Conservation (phyloP, 2,888 invertebrate genomes). For the Xylota segnis region DNA sequence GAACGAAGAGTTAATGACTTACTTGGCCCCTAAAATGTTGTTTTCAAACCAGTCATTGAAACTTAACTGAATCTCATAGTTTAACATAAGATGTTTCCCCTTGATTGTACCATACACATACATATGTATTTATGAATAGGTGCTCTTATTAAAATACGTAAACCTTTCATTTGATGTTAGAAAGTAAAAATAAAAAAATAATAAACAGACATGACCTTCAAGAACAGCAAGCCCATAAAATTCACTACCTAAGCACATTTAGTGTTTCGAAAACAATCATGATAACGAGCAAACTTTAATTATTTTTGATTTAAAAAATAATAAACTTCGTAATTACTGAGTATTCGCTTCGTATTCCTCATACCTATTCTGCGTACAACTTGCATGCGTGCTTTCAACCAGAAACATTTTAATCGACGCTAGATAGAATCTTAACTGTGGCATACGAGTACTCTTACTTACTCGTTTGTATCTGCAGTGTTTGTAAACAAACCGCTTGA, state of each 20-base stretch:
- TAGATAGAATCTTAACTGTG: conserved; percentile 14
- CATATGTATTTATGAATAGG: neutral
- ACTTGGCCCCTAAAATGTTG: conserved; percentile 12
- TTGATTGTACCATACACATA: neutral
- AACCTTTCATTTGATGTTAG: neutral
- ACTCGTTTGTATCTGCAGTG: conserved; percentile 6
- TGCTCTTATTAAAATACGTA: neutral
- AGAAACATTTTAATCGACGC: conserved; percentile 2
- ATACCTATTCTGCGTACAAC: neutral
- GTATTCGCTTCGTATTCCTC: conserved; percentile 2
- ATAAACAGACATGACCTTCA: neutral
- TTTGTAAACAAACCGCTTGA: conserved; percentile 40
- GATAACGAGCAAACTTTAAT: neutral
- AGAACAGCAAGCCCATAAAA: neutral
- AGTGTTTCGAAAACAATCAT: conserved; percentile 1
- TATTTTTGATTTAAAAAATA: conserved; percentile 12
- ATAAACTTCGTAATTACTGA: conserved; percentile 42
- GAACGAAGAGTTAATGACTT: neutral
- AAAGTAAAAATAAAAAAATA: neutral
- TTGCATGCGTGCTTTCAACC: conserved; percentile 31
- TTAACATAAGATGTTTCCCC: neutral
- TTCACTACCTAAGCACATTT: neutral
- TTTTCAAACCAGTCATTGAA: conserved; percentile 29
- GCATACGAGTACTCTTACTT: neutral
- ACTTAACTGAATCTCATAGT: neutral